Percentiles rank a stretch among this genome's conserved stretches.
Conservation (phyloP, 2,888 invertebrate genomes). For the Xylota segnis region DNA sequence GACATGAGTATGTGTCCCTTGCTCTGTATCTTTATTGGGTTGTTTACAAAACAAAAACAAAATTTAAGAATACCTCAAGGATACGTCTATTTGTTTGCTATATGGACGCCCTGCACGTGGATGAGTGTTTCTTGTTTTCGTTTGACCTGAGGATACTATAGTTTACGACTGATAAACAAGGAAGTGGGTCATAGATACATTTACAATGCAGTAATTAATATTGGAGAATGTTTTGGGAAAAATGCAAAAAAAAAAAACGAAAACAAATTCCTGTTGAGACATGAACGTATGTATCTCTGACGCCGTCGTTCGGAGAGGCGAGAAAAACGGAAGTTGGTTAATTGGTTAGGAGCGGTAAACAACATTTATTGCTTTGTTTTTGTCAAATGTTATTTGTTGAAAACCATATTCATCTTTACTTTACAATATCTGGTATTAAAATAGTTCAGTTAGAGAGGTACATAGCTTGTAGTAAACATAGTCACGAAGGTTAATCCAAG, state of each 20-base stretch:
- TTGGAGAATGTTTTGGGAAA: not conserved
- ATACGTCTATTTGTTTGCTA: slow-evolving; percentile 5
- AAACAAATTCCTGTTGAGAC: slow-evolving; percentile 18
- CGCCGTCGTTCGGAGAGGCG: not conserved
- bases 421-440: too few species aligned
- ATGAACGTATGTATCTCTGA: not conserved
- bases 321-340: not conserved
- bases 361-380: not conserved
- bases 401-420: too few species aligned
- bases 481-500: too few species aligned
- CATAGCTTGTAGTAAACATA: too few species aligned
- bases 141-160: slow-evolving; percentile 17
- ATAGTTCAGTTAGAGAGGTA: too few species aligned
- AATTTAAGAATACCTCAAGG: slow-evolving; percentile 23
- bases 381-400: not conserved
- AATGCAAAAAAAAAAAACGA: not conserved
- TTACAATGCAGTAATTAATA: slow-evolving; percentile 35
- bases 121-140: slow-evolving; percentile 14
- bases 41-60: slow-evolving; percentile 62
- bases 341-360: not conserved
- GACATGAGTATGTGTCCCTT: slow-evolving; percentile 51
- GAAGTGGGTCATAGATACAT: slow-evolving; percentile 24
- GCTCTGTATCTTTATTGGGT: slow-evolving; percentile 45
- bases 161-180: slow-evolving; percentile 41
- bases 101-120: slow-evolving; percentile 11